These are phyloP conservation scores for Lycaon pictus DNA, from an alignment of 2,113 vertebrate species.

Conservation along the genomic window DNA sequence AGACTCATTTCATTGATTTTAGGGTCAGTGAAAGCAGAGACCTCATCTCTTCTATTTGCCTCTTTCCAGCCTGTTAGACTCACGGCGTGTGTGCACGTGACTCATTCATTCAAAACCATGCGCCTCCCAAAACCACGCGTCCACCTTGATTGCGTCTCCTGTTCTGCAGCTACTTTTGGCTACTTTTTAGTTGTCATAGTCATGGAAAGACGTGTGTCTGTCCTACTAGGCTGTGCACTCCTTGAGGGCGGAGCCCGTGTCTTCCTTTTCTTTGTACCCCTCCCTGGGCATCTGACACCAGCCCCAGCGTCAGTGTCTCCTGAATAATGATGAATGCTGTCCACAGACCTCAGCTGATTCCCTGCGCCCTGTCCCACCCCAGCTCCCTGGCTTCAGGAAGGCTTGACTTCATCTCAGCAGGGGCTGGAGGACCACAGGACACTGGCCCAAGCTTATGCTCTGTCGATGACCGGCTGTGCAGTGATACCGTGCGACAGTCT, in stretches of 20 bases:
- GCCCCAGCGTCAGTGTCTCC: too few species aligned
- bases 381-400: background rate
- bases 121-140: background rate
- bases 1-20: background rate
- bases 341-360: background rate
- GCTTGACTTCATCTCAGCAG: background rate
- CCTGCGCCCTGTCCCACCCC: background rate
- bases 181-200: background rate
- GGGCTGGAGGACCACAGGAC: background rate
- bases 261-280: background rate
- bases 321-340: background rate
- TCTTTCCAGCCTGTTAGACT: background rate
- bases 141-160: background rate
- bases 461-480: rapidly evolving
- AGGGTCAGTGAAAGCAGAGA: background rate
- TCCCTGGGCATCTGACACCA: background rate
- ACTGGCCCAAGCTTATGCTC: rapidly evolving
- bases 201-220: background rate
- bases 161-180: background rate
- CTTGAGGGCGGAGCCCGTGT: background rate
- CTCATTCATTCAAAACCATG: background rate
- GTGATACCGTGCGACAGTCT: rapidly evolving
- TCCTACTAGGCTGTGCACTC: background rate
- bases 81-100: rapidly evolving
- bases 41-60: background rate